These are phyloP conservation scores for Pandemis corylana DNA, from an alignment of 2,888 invertebrate genomes.

Conservation along the genomic window DNA sequence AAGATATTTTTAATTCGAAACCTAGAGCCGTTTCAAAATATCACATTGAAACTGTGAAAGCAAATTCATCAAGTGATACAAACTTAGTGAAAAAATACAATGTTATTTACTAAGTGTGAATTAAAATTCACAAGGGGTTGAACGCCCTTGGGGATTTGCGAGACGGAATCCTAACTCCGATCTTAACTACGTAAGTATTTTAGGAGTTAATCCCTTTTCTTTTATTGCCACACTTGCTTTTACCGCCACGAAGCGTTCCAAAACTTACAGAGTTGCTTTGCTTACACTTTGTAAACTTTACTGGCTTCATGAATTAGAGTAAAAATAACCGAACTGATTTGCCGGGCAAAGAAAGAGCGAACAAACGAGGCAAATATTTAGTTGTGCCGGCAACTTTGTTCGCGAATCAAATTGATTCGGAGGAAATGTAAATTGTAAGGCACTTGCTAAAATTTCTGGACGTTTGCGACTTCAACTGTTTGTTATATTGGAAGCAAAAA, in stretches of 20 bases:
- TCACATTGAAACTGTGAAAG: no score
- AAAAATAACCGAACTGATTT: not conserved
- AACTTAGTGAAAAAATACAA: not conserved
- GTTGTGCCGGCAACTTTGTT: not conserved
- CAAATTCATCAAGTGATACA: no score
- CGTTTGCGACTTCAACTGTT: no score
- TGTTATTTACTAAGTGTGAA: not conserved
- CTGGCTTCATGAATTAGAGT: constrained; percentile 12
- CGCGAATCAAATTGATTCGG: not conserved
- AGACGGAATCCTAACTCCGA: constrained; percentile 12
- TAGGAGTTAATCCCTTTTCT: constrained; percentile 24
- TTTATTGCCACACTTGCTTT: constrained; percentile 16
- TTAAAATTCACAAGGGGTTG: constrained; percentile 6
- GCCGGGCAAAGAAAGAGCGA: not conserved
- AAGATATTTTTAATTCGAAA: no score
- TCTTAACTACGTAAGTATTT: constrained; percentile 25
- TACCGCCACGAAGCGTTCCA: not conserved
- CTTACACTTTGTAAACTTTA: constrained; percentile 18
- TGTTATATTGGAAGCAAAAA: no score
- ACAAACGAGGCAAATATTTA: not conserved
- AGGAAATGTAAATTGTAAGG: not conserved
- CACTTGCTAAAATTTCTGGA: no score
- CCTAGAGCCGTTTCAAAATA: no score
- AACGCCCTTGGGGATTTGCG: not conserved
- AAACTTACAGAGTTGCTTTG: constrained; percentile 18